Evolutionary conservation across 64 coral and sea anemone genomes (phyloP).

Genomic region (Exaiptasia diaphana): DNA sequence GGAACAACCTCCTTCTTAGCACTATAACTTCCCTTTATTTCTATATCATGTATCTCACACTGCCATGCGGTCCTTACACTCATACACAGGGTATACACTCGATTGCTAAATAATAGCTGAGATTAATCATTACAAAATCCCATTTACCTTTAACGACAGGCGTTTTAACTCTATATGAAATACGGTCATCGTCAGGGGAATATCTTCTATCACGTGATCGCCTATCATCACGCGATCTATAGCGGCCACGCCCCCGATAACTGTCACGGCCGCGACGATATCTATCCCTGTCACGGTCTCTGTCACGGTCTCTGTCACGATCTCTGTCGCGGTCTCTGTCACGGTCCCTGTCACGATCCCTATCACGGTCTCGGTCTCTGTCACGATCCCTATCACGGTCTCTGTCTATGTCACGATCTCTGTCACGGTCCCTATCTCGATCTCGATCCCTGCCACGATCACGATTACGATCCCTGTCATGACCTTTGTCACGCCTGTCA

Average conservation of each 20-base stretch:
- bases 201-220: background rate
- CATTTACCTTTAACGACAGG: conserved; percentile 8
- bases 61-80: no score
- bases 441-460: background rate
- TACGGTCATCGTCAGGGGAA: background rate
- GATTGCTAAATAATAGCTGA: no score
- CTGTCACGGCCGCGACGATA: conserved; percentile 13
- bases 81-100: no score
- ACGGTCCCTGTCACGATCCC: background rate
- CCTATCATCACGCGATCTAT: background rate
- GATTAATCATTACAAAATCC: no score
- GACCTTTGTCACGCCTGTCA: background rate
- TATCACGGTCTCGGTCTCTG: background rate
- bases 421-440: background rate
- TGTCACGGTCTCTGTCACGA: background rate
- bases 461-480: background rate
- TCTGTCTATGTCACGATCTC: background rate
- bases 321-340: conserved; percentile 12
- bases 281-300: background rate
- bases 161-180: background rate
- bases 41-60: no score
- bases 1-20: no score
- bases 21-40: no score
- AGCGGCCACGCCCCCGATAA: background rate
- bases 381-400: background rate